phyloP scores from a whole-genome alignment of 2,113 vertebrate genomes.

The Athene cunicularia region DNA sequence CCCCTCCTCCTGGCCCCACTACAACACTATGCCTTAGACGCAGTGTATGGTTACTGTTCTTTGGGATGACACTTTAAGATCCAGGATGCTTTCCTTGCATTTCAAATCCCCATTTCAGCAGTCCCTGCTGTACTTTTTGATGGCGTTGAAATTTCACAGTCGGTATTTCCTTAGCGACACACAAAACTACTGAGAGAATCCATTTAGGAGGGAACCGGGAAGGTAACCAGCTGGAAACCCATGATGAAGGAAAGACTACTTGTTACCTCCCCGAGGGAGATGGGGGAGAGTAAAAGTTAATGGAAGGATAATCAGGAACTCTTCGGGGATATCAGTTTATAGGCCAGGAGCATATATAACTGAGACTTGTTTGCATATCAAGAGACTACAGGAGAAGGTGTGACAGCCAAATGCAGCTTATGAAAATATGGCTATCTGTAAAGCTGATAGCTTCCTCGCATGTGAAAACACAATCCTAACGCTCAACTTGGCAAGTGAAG shows the following conservation, averaged over 20 bases:
- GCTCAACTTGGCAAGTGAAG: constrained; percentile 27
- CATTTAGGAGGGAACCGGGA: not conserved
- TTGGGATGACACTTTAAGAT: not conserved
- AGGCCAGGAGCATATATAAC: constrained; percentile 28
- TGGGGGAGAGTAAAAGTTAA: constrained; percentile 17
- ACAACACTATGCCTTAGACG: accelerated
- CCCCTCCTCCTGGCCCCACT: not conserved
- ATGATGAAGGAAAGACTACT: not conserved
- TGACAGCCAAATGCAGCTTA: constrained; percentile 60
- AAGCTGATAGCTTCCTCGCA: not conserved
- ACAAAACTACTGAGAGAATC: not conserved
- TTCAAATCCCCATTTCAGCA: not conserved
- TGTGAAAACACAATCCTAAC: constrained; percentile 28
- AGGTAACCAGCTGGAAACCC: constrained; percentile 51
- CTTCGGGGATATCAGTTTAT: constrained; percentile 45
- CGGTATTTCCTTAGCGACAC: not conserved
- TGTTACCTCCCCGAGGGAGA: not conserved
- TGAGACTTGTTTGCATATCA: constrained; percentile 56
- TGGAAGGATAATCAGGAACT: constrained; percentile 53
- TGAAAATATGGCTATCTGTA: constrained; percentile 45
- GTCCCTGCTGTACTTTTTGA: not conserved
- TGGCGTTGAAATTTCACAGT: not conserved
- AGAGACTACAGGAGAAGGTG: constrained; percentile 45
- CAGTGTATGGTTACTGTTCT: not conserved
- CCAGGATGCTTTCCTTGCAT: not conserved